Evolutionary conservation across 2,797 vertebrate genomes (phyloP).

Genomic region (Hippopotamyrus pictus): DNA sequence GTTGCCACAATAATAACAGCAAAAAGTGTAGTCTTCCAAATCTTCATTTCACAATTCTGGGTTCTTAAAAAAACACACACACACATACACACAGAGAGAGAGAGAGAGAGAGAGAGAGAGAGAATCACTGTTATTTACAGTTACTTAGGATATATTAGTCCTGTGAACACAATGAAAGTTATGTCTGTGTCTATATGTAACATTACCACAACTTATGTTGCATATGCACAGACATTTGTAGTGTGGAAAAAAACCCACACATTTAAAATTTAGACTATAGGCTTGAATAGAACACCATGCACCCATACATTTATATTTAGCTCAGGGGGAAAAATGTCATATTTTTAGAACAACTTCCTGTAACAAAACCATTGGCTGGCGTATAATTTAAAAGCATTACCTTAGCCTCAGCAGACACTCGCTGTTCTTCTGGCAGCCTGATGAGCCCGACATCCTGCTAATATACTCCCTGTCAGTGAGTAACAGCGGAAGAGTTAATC

Average conservation of each 20-base stretch:
- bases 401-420: background rate
- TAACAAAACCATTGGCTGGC: background rate
- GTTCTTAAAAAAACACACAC: slow-evolving; percentile 17
- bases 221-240: background rate
- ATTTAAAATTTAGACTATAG: background rate
- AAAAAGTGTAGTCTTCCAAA: slow-evolving; percentile 34
- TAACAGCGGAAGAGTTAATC: slow-evolving; percentile 4
- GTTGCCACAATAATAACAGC: slow-evolving; percentile 33
- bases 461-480: slow-evolving; percentile 13
- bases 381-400: slow-evolving; percentile 10
- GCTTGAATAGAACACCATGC: background rate
- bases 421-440: background rate
- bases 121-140: background rate
- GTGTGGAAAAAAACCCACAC: background rate
- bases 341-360: slow-evolving; percentile 11
- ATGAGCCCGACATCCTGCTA: background rate
- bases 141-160: background rate
- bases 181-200: background rate
- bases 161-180: background rate
- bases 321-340: background rate
- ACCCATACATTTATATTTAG: background rate
- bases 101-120: too few relatives aligned
- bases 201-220: background rate
- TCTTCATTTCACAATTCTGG: slow-evolving; percentile 41
- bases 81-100: background rate